Evolutionary conservation across 2,113 vertebrate species (phyloP).

Genomic region (Hippocampus barbouri): DNA sequence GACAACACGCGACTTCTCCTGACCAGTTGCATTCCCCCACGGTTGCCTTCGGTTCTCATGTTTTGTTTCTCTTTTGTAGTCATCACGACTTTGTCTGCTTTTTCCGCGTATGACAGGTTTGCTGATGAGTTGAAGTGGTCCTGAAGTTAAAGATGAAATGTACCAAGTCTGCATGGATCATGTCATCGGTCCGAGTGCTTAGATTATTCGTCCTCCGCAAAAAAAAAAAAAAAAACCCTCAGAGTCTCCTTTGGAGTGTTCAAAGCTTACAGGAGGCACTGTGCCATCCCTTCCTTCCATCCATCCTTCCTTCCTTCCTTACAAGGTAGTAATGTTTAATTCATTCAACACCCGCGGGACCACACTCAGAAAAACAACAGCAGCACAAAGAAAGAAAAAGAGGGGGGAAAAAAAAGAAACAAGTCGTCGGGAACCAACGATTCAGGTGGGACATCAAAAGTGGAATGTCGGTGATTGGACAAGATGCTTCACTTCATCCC

Average conservation of each 20-base stretch:
- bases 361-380: slow-evolving; percentile 53
- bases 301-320: slow-evolving; percentile 32
- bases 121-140: background rate
- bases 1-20: too few species aligned
- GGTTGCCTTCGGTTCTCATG: background rate
- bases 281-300: slow-evolving; percentile 40
- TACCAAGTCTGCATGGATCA: slow-evolving; percentile 43
- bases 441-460: slow-evolving; percentile 24
- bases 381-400: slow-evolving; percentile 8
- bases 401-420: background rate
- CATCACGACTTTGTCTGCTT: too few species aligned
- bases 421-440: slow-evolving; percentile 23
- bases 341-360: slow-evolving; percentile 61
- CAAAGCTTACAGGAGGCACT: slow-evolving; percentile 49
- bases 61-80: background rate
- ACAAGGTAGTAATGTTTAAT: slow-evolving; percentile 69
- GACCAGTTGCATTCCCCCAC: too few species aligned
- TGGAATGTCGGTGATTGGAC: slow-evolving; percentile 44
- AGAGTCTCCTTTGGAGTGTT: slow-evolving; percentile 30
- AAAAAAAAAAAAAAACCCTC: slow-evolving; percentile 19
- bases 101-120: background rate
- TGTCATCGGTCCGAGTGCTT: slow-evolving; percentile 61
- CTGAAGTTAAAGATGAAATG: background rate
- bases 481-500: slow-evolving; percentile 13
- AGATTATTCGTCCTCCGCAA: slow-evolving; percentile 56